These are phyloP conservation scores for Onychostoma macrolepis DNA, from an alignment of 2,113 vertebrate genomes.

Conservation along the genomic window DNA sequence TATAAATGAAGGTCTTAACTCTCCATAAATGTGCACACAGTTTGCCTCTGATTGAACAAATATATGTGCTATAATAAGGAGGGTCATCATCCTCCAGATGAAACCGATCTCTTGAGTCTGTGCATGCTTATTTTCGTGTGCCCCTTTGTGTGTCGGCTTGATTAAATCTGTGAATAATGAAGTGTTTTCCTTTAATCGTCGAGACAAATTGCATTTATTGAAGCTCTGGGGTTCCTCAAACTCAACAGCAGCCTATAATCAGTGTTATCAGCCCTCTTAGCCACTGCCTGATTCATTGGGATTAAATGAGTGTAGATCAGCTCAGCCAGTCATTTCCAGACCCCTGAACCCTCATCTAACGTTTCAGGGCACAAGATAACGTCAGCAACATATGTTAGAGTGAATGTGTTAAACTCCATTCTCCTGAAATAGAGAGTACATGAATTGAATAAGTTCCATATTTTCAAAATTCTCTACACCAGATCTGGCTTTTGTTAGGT, in stretches of 20 bases:
- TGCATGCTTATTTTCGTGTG: background rate
- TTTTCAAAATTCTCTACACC: background rate
- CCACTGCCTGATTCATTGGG: conserved; percentile 15
- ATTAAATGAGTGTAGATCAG: conserved; percentile 16
- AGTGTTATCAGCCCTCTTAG: conserved; percentile 27
- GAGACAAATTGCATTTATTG: conserved; percentile 37
- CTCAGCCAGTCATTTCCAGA: background rate
- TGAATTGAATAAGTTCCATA: background rate
- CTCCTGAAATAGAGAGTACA: background rate
- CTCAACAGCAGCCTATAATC: conserved; percentile 18
- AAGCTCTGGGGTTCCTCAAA: conserved; percentile 15
- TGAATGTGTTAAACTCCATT: background rate
- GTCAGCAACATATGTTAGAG: background rate
- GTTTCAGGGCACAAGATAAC: background rate
- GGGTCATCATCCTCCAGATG: conserved; percentile 13
- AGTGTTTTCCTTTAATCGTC: conserved; percentile 23
- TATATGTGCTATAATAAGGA: conserved; percentile 14
- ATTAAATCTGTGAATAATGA: conserved; percentile 40
- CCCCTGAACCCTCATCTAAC: background rate
- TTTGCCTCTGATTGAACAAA: background rate
- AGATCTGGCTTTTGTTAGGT: background rate
- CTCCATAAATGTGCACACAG: background rate
- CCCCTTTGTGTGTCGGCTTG: background rate
- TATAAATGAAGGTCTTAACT: background rate
- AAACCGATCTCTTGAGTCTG: background rate